Evolutionary conservation across 2,888 invertebrate genomes (phyloP).

Genomic region (Hirudinaria manillensis): DNA sequence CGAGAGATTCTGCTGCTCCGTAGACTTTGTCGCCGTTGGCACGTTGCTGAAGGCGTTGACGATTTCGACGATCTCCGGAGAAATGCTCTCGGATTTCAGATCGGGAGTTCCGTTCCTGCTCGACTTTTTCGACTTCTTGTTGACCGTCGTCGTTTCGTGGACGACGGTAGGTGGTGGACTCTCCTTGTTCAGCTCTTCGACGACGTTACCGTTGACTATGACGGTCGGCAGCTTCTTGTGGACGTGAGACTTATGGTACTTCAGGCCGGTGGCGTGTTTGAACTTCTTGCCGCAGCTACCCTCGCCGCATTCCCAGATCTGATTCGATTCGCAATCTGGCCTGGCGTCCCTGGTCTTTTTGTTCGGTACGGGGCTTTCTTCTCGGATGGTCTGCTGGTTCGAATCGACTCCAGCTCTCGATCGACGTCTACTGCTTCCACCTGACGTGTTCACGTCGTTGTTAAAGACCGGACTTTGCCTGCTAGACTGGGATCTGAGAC

Average conservation of each 20-base stretch:
- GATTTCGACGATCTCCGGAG: background rate
- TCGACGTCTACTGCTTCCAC: background rate
- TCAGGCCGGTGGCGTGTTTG: conserved; percentile 89
- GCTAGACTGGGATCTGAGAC: conserved; percentile 1
- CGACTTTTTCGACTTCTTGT: background rate
- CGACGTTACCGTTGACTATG: conserved; percentile 17
- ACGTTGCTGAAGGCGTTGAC: background rate
- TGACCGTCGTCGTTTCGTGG: background rate
- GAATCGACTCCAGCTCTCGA: background rate
- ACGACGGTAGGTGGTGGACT: background rate
- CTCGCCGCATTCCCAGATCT: conserved; percentile 74
- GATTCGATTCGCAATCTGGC: conserved; percentile 55
- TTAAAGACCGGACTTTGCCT: conserved; percentile 24
- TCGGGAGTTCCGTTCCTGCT: background rate
- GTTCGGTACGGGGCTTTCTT: background rate
- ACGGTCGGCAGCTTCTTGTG: conserved; percentile 59
- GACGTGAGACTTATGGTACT: conserved; percentile 91
- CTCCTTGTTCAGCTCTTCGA: conserved; percentile 17
- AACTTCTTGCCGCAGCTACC: conserved; percentile 95
- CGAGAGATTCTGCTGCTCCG: background rate
- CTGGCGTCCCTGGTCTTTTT: conserved; percentile 55
- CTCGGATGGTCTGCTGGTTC: background rate
- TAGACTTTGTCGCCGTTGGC: background rate
- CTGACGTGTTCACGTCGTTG: background rate
- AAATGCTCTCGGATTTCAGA: background rate